Evolutionary conservation across 2,888 invertebrate species (phyloP).

Genomic region (Synanthedon vespiformis): DNA sequence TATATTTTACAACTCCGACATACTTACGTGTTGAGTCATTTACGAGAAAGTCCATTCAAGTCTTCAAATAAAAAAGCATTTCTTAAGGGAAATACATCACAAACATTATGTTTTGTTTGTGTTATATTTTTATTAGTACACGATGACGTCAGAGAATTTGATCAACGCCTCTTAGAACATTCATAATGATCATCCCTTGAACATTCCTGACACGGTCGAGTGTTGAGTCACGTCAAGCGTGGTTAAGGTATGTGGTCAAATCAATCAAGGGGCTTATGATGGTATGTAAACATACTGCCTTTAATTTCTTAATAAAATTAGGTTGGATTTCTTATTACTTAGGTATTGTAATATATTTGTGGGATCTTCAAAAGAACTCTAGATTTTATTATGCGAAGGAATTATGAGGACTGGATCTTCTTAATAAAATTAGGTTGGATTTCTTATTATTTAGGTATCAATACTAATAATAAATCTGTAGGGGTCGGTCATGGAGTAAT

Average conservation of each 20-base stretch:
- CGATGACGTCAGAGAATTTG: neutral
- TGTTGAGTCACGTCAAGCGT: neutral
- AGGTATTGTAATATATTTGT: neutral
- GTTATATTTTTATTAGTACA: neutral
- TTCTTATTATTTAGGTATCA: no score
- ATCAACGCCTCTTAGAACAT: neutral
- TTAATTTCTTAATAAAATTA: no score
- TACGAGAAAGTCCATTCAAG: conserved; percentile 29
- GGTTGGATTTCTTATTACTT: no score
- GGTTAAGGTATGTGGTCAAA: no score
- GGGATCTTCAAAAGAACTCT: neutral
- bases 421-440: no score
- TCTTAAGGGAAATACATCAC: conserved; percentile 2
- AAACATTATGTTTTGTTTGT: neutral
- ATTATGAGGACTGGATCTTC: no score
- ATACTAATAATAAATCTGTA: no score
- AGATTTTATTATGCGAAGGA: neutral
- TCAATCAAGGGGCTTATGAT: no score
- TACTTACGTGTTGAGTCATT: conserved; percentile 50
- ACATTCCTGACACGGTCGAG: neutral
- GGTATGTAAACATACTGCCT: no score
- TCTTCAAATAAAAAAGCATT: conserved; percentile 13
- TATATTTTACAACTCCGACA: conserved; percentile 39
- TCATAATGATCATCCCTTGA: neutral
- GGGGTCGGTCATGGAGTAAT: no score